Evolutionary conservation across 92 coral and sea anemone genomes (phyloP), one percentile per base, ranked within the genome.

Genomic region (Porites cylindrica): DNA sequence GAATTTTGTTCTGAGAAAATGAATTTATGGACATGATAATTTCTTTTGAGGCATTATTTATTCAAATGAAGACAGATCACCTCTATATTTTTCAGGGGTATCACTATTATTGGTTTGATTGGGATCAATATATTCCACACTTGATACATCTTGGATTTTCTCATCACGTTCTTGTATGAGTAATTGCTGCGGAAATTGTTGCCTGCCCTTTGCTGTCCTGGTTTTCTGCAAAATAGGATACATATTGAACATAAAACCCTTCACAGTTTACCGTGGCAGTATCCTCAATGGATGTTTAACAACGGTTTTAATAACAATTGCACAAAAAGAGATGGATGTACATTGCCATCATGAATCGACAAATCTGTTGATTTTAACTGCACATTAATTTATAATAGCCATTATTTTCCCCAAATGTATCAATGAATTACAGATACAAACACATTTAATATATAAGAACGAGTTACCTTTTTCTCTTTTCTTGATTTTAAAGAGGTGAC

Each of bases 71-170:
- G 1, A 51, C 14, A 1, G 17, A 32, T 19, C 18, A 82, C 86
- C 86, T 70, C 32, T 82, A 9, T 16, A 38, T 10, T 70, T 59
- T 53, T 59, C 69, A 32, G 58, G 70, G 17, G 16, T 7, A 20
- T 70, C 65, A 51, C 19, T 70, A 58, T 60, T 59, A 11, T 59
- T 70, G 67, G 24, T 67, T 26, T 67, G 75, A 19, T 66, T 80
- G 74, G 70, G 85, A 64, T 60, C 76, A 70, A 69, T 64, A 26
- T 77, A 29, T 18, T 62, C 77, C 70, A 66, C 50, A 50, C 66
- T 18, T 8, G 73, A 1, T 10, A 24, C 17, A 1, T 10, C 18
- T 24, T 58, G 32, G 65, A 21, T 51, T 11, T 1, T 17, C 60
- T 14, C 32, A 29, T 10, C 66, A 56, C 19, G 38, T 19, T 3